Evolutionary conservation across 2,888 invertebrate species (phyloP), one percentile per base, ranked within the genome.

Genomic region (Lasiommata megera): DNA sequence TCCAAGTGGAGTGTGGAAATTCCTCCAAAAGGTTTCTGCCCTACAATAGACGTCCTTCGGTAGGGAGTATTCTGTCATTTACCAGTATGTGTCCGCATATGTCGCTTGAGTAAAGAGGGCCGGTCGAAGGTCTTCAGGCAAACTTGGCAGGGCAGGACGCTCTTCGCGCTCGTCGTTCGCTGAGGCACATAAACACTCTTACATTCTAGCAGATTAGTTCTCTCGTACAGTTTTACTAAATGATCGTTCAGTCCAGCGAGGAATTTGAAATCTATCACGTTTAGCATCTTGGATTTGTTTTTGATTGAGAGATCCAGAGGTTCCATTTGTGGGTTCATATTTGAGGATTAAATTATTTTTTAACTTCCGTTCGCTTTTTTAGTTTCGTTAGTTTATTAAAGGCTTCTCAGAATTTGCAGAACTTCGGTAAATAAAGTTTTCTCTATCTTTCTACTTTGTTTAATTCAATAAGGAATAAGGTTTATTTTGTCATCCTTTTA

Each of bases 41-140:
- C n/a, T n/a, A n/a, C n/a, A n/a, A n/a, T n/a, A n/a, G n/a, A n/a
- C n/a, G n/a, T n/a, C n/a, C n/a, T n/a, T n/a, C n/a, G n/a, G n/a
- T n/a, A n/a, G n/a, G n/a, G n/a, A n/a, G n/a, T n/a, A n/a, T n/a
- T n/a, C n/a, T n/a, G n/a, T 3, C 23, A 5, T 23, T 23, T 51
- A 92, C 94, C 94, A 57, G 94, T 94, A 71, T 94, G 94, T 0
- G 94, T 94, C 51, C 94, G 80, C 83, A 94, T 92, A 70, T 94
- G 94, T 62, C 94, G 78, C 67, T 93, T 94, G 62, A 94, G 72
- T 56, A 94, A 73, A 0, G 94, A 94, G 0, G 94, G 94, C 44
- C 94, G 80, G 68, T 94, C 94, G 68, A 94, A 94, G 17, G 92
- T 92, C 80, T 94, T 94, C 47, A 92, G 82, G 68, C 94, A 94